Evolutionary conservation across 2,888 invertebrate genomes (phyloP), one percentile per base, ranked within the genome.

Genomic region (Tetragonula carbonaria): DNA sequence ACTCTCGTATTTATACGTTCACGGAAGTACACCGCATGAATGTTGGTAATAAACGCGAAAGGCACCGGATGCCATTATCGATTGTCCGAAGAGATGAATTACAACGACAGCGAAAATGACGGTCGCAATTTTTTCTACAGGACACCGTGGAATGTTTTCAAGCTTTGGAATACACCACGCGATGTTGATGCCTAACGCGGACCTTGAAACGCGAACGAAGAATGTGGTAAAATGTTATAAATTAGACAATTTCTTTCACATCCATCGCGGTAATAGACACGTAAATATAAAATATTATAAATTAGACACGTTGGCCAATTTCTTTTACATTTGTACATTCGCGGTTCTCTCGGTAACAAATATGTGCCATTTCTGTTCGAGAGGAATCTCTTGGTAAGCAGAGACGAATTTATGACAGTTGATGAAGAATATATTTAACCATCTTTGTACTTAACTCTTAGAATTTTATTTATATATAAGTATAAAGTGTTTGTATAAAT

Each of bases 21-120:
- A 13, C 8, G 28, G 18, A 45, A 28, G 28, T 51, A 13, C 2
- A 11, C 13, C 18, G 16, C 21, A 1, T 16, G 8, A 18, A 11
- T 68, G n/a, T 68, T 23, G 28, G 50, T 23, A 59, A 76, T 65
- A 59, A 55, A 23, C 28, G 8, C 23, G 16, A 62, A 23, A 8
- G 23, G 28, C 16, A 28, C 8, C 45, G 3, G 28, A 14, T 71
- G 68, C 59, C 80, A 67, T 80, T 71, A 80, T 77, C 55, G 70
- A 23, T n/a, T 28, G 28, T 78, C 67, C 66, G 14, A 4, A 13
- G 16, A 70, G 63, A 66, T 82, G 74, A 82, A 71, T 80, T 80
- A 74, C 63, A 70, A 70, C 65, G 59, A 66, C 33, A 28, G 16
- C 0, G 57, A 45, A 55, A 55, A 82, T 51, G 62, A 57, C 51